phyloP scores from a whole-genome alignment of 92 coral and sea anemone genomes.

The Plumapathes pennacea region DNA sequence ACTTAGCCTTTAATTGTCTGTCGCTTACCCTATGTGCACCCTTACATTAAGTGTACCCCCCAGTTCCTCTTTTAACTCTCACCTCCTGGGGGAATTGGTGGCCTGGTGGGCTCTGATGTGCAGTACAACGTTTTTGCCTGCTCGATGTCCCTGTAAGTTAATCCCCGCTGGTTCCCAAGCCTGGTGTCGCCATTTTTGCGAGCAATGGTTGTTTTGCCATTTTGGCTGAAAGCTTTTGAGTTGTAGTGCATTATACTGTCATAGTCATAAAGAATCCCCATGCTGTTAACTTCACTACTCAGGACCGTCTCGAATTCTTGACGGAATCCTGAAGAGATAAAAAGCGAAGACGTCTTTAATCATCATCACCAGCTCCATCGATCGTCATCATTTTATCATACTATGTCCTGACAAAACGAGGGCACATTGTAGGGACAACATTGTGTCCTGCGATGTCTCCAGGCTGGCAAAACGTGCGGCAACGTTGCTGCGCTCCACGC shows the following conservation, averaged over 20 bases:
- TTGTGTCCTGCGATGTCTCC: too few species aligned
- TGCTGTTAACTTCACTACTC: constrained; percentile 32
- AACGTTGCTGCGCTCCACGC: too few species aligned
- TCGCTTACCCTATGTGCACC: too few species aligned
- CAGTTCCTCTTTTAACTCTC: too few species aligned
- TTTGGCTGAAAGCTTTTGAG: constrained; percentile 42
- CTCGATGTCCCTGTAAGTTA: constrained; percentile 58
- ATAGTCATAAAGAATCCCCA: constrained; percentile 56
- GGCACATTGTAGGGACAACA: too few species aligned
- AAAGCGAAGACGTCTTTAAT: too few species aligned
- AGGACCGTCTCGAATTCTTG: constrained; percentile 38
- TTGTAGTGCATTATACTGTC: constrained; percentile 58
- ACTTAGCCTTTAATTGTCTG: too few species aligned
- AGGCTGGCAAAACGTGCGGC: too few species aligned
- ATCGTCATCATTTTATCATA: too few species aligned
- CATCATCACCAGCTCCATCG: too few species aligned
- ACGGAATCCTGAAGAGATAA: constrained; percentile 9
- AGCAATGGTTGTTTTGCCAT: constrained; percentile 41
- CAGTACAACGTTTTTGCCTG: constrained; percentile 76
- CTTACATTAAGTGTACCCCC: too few species aligned
- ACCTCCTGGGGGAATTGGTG: constrained; percentile 1
- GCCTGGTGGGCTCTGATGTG: constrained; percentile 18
- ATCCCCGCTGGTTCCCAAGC: constrained; percentile 75
- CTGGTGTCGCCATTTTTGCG: constrained; percentile 42
- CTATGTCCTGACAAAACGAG: too few species aligned